These are phyloP conservation scores for Zoanthus sansibaricus DNA, from an alignment of 92 coral and sea anemone genomes.

Conservation along the genomic window DNA sequence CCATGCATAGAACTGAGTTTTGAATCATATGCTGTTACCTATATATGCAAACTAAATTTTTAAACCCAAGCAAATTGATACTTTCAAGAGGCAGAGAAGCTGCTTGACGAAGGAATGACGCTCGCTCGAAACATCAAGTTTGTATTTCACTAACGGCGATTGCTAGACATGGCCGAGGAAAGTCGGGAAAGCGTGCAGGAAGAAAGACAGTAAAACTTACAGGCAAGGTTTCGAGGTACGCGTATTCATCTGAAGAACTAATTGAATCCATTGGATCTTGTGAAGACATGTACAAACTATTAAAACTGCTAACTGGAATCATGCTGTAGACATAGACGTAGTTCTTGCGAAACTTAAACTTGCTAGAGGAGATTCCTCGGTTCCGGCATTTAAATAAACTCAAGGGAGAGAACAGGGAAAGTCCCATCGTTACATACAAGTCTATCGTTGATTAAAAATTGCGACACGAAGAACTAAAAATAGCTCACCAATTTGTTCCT, in stretches of 20 bases:
- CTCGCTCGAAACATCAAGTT: neutral
- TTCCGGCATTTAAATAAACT: conserved; percentile 3
- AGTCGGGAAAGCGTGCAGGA: neutral
- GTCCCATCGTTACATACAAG: neutral
- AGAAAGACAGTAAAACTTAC: conserved; percentile 9
- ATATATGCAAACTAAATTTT: too few relatives aligned
- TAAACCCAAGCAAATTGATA: too few relatives aligned
- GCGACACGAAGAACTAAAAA: conserved; percentile 2
- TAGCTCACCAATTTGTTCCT: conserved; percentile 3
- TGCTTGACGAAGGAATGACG: too few relatives aligned
- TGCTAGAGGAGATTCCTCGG: conserved; percentile 13
- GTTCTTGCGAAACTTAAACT: neutral
- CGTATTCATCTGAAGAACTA: neutral
- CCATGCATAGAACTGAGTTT: too few relatives aligned
- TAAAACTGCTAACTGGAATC: neutral
- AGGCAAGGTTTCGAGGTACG: neutral
- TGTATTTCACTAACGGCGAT: too few relatives aligned
- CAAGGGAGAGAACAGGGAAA: neutral
- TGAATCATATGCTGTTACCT: too few relatives aligned
- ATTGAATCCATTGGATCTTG: conserved; percentile 6
- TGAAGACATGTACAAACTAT: neutral
- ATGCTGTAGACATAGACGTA: neutral
- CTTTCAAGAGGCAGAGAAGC: too few relatives aligned
- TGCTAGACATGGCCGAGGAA: too few relatives aligned
- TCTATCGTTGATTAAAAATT: neutral